These are phyloP conservation scores for Sympetrum striolatum DNA, from an alignment of 2,888 invertebrate genomes.

Conservation along the genomic window DNA sequence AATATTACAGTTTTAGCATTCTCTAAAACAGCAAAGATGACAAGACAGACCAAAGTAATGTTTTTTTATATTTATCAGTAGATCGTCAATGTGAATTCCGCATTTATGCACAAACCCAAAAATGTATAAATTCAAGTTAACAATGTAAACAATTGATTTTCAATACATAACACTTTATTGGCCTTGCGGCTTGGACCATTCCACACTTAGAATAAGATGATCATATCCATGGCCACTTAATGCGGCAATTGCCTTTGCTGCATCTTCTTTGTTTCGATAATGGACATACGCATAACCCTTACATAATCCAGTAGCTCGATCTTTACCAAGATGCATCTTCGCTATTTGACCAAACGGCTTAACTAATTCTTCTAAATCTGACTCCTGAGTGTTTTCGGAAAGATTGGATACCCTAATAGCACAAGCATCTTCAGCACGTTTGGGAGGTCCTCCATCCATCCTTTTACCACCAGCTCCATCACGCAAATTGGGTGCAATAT, in stretches of 20 bases:
- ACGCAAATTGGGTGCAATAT: conserved; percentile 87
- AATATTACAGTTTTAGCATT: too few species aligned
- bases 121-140: neutral
- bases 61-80: too few species aligned
- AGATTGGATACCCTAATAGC: conserved; percentile 97
- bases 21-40: too few species aligned
- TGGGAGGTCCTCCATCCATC: conserved; percentile 70
- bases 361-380: conserved; percentile 94
- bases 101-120: too few species aligned
- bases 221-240: conserved; percentile 96
- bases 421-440: conserved; percentile 79
- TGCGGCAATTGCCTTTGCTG: conserved; percentile 86
- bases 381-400: conserved; percentile 91
- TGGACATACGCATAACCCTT: conserved; percentile 99
- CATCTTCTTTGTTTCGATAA: conserved; percentile 89
- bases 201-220: conserved; percentile 97
- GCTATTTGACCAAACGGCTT: conserved; percentile 91
- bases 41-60: too few species aligned
- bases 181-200: conserved; percentile 88
- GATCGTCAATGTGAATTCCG: too few species aligned
- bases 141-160: neutral
- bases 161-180: neutral
- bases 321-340: conserved; percentile 95
- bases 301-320: conserved; percentile 84
- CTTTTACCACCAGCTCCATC: conserved; percentile 82